Evolutionary conservation across 2,797 vertebrate species (phyloP), one percentile per base, ranked within the genome.

Genomic region (Gobionotothen gibberifrons): DNA sequence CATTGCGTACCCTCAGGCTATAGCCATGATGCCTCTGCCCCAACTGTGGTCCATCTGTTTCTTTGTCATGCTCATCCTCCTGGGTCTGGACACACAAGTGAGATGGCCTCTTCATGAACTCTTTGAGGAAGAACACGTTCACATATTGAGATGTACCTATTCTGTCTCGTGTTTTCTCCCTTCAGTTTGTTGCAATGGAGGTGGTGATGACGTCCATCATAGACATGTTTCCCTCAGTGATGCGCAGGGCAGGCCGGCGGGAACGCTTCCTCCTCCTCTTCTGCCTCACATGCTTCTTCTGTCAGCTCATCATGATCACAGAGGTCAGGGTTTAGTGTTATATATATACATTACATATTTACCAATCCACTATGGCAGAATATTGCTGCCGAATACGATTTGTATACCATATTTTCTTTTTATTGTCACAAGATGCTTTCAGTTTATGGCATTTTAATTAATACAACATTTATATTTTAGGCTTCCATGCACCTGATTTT

Each of bases 61-160:
- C 92, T 98, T 98, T 82, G 56, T 96, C 70, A 98, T 97, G 97
- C 85, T 98, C 76, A 89, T 98, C 77, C 96, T 98, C 82, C 72
- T 98, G 75, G 96, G 96, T 36, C 91, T 99, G 85, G 97, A 99
- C 85, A 96, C 97, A 80, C 95, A 98, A 91, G 97, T 99, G 70
- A 85, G 75, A 63, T 9, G 3, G 1, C 46, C 7, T 43, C 14
- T 43, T 9, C 6, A 59, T 3, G 1, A 29, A 12, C 10, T 40
- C 7, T 44, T 21, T 14, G 4, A 13, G 1, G 14, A 47, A 5
- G 2, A 44, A 6, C 5, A 48, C 2, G 3, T 63, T 65, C 49
- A 22, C 5, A 52, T 49, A 42, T 39, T 8, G 14, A 53, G 15
- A 62, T 49, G 1, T 5, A 13, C 46, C 43, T 8, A 72, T 7